Evolutionary conservation across 2,888 invertebrate genomes (phyloP).

Genomic region (Seira ritae): DNA sequence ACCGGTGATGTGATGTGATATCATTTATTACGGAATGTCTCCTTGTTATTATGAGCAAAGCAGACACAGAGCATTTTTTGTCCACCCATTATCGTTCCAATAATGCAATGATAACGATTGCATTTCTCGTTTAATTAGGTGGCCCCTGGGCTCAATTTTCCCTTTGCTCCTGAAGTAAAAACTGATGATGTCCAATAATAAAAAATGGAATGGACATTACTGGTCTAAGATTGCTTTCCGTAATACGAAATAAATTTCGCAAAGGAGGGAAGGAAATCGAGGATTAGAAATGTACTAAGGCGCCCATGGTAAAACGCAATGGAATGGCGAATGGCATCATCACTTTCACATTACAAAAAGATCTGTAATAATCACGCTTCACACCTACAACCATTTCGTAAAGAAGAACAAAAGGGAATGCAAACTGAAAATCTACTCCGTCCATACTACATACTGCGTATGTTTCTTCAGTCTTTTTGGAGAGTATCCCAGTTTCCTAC

Average conservation of each 20-base stretch:
- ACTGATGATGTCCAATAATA: constrained; percentile 43
- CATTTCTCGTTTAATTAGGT: background rate
- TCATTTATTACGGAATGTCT: background rate
- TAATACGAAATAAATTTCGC: too few species aligned
- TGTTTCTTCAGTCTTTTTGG: background rate
- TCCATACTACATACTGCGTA: too few species aligned
- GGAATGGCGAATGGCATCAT: too few species aligned
- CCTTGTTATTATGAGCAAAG: too few species aligned
- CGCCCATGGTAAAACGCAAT: background rate
- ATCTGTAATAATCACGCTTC: background rate
- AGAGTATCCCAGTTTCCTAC: background rate
- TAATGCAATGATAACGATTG: background rate
- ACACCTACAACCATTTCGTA: background rate
- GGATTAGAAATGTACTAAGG: background rate
- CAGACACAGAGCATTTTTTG: too few species aligned
- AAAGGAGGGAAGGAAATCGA: too few species aligned
- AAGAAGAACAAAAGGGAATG: background rate
- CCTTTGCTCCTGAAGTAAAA: background rate
- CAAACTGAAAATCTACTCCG: too few species aligned
- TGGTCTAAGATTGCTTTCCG: too few species aligned
- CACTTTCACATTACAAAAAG: too few species aligned
- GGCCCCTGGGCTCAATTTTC: background rate
- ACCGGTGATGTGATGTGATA: background rate
- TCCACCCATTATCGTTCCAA: background rate
- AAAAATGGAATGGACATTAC: too few species aligned